Base-by-base conservation (phyloP, 2,888 invertebrate species). In the Creontiades dilutus region DNA sequence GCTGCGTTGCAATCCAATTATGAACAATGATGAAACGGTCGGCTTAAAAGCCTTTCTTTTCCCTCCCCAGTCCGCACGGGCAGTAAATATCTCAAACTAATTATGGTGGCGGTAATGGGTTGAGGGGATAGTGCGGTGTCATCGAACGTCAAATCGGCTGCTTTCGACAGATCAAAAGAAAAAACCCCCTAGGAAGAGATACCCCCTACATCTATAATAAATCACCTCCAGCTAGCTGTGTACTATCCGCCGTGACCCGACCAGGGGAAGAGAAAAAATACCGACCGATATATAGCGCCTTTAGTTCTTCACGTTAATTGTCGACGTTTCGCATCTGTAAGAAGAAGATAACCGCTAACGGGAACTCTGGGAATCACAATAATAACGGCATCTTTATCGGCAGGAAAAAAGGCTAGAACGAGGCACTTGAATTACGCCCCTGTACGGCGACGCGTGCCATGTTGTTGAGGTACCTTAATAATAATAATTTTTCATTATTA, bases 151-250 rank as follows among this genome's bases (percentile, higher is more conserved):
- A 68, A 68, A 68, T 68, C 68, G 68, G 68, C 12, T 23, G 68
- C n/a, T 68, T 68, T 19, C n/a, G 19, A 68, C 68, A 68, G 68
- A 68, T 68, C 68, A 68, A 68, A 68, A 68, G 68, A 68, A 61
- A 61, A 61, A 14, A n/a, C n/a, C 61, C 61, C 19, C 52, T 14
- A 14, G 52, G 52, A 52, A 52, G 52, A 52, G 52, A 52, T 52
- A 14, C 61, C 19, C 16, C 57, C 57, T 57, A 57, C 68, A 68
- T 68, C 68, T 27, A 68, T 68, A 68, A 68, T 68, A 68, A 68
- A 68, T 68, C 68, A 68, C 37, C 80, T n/a, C n/a, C n/a, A n/a
- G n/a, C n/a, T 7, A 37, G 37, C 37, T 37, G 3, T 37, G 37
- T 37, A 37, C 37, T 37, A 37, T 37, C 37, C 37, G 37, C 37